These are phyloP conservation scores for Perizoma flavofasciatum DNA, from an alignment of 2,888 invertebrate genomes.

Conservation along the genomic window DNA sequence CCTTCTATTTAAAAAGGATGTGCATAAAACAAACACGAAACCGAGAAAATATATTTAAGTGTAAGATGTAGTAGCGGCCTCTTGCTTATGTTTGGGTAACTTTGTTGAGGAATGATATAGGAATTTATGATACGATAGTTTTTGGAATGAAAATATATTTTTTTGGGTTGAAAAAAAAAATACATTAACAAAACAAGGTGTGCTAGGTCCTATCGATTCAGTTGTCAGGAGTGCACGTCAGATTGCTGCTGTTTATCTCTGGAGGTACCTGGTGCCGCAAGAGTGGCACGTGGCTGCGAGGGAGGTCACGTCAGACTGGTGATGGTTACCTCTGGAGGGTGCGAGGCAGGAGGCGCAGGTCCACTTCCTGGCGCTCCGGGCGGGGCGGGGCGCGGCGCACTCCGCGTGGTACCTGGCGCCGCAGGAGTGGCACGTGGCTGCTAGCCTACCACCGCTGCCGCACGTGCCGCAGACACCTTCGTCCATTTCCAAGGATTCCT, in stretches of 20 bases:
- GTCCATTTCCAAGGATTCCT: constrained; percentile 45
- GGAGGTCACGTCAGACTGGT: too few species aligned
- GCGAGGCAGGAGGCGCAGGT: constrained; percentile 79
- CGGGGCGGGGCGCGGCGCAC: constrained; percentile 85
- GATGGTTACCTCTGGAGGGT: constrained; percentile 43
- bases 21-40: not conserved
- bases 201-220: too few species aligned
- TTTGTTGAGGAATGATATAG: too few species aligned
- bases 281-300: too few species aligned
- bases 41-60: not conserved
- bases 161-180: not conserved
- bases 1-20: too few species aligned
- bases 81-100: too few species aligned
- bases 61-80: too few species aligned
- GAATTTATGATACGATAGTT: too few species aligned
- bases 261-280: too few species aligned
- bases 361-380: constrained; percentile 74
- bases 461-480: constrained; percentile 85
- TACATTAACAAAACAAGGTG: too few species aligned
- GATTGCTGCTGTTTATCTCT: constrained; percentile 39
- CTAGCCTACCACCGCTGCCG: constrained; percentile 86
- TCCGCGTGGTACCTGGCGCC: constrained; percentile 87
- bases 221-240: too few species aligned
- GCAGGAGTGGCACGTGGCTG: constrained; percentile 85
- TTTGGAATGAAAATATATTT: not conserved